These are phyloP conservation scores for Lamellibrachia columna DNA, from an alignment of 2,888 invertebrate species.

Conservation along the genomic window DNA sequence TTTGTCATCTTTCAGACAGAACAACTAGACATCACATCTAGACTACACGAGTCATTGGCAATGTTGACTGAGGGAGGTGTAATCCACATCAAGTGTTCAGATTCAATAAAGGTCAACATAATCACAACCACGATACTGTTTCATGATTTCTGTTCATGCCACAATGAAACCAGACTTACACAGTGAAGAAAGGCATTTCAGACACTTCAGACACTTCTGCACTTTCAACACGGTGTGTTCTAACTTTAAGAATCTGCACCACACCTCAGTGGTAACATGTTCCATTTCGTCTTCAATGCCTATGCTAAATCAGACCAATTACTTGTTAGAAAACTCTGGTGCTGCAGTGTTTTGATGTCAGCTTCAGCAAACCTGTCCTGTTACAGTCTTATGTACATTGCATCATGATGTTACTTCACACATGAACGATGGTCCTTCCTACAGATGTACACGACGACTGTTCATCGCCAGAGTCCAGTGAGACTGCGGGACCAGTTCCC, in stretches of 20 bases:
- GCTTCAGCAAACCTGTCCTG: not conserved
- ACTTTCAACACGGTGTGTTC: not conserved
- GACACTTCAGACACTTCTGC: not conserved
- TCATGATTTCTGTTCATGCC: not conserved
- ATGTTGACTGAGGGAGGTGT: not conserved
- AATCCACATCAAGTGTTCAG: not conserved
- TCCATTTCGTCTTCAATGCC: not conserved
- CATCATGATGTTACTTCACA: not conserved
- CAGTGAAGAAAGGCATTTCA: not conserved
- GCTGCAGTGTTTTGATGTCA: not conserved
- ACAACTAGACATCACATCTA: no score
- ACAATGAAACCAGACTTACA: not conserved
- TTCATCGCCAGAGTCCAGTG: constrained; percentile 19
- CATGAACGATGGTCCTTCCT: no score
- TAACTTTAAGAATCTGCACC: no score
- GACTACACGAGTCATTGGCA: not conserved
- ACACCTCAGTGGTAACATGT: not conserved
- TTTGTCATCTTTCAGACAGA: no score
- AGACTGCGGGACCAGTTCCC: constrained; percentile 28
- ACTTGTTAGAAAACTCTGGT: not conserved
- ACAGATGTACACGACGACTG: not conserved
- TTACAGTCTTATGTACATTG: not conserved
- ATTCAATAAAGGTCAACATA: not conserved
- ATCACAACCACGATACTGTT: not conserved
- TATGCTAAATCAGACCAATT: not conserved